Evolutionary conservation across 1,140 invertebrate species (phyloP).

Genomic region (Asobara japonica): DNA sequence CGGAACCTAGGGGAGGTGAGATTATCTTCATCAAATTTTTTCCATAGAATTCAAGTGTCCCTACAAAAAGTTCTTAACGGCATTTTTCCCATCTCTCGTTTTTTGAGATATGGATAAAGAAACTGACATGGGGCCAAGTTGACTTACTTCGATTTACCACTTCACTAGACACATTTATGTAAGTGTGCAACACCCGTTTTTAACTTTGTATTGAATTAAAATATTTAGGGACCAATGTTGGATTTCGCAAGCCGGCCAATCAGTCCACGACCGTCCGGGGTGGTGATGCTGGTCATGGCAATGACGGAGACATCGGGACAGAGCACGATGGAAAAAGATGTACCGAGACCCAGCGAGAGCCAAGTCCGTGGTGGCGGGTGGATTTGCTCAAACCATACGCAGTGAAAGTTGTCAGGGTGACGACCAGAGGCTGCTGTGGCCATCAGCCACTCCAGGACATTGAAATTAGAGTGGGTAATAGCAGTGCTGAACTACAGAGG

Average conservation of each 20-base stretch:
- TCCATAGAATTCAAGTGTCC: too few relatives aligned
- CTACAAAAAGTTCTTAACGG: too few relatives aligned
- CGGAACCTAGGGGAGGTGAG: too few relatives aligned
- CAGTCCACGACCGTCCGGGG: constrained; percentile 88
- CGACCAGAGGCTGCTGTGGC: constrained; percentile 86
- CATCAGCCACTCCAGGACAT: constrained; percentile 91
- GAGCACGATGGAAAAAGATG: constrained; percentile 88
- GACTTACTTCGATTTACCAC: too few relatives aligned
- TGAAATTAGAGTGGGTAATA: constrained; percentile 92
- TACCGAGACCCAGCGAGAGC: constrained; percentile 87
- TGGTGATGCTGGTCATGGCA: constrained; percentile 82
- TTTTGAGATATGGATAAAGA: too few relatives aligned
- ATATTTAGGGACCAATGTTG: constrained; percentile 81
- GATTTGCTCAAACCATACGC: constrained; percentile 85
- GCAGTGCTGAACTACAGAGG: constrained; percentile 82
- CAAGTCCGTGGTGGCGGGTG: constrained; percentile 92
- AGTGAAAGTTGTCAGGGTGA: constrained; percentile 84
- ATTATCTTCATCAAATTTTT: too few relatives aligned
- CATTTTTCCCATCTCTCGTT: too few relatives aligned
- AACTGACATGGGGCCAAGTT: too few relatives aligned
- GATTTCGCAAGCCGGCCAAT: constrained; percentile 86
- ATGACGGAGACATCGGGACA: constrained; percentile 83
- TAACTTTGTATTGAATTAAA: too few relatives aligned
- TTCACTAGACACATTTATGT: too few relatives aligned
- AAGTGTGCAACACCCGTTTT: too few relatives aligned